Evolutionary conservation across 2,888 invertebrate genomes (phyloP), one percentile per base, ranked within the genome.

Genomic region (Napeogenes inachia): DNA sequence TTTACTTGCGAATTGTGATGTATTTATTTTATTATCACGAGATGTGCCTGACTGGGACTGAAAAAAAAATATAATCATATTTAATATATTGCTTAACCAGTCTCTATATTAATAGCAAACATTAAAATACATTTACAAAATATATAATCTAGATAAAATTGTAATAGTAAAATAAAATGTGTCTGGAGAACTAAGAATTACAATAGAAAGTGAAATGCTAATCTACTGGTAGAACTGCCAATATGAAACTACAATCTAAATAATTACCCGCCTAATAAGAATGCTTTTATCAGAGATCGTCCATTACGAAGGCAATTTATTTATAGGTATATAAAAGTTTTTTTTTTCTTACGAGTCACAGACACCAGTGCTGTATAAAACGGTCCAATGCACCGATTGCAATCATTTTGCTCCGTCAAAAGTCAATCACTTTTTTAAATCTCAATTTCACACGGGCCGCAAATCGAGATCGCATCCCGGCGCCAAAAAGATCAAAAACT

Each of bases 341-440:
- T 70, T 64, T 50, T 12, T 68, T 56, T 54, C 66, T 68, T 65
- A 65, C 21, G 1, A 21, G 21, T 21, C 21, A 71, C 59, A 64
- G 64, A 70, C 60, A 70, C 66, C 61, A 67, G 67, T 66, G 62
- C 68, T 70, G 73, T 74, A 73, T 70, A 73, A 75, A 74, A 69
- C 63, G 10, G 72, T 54, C 62, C 56, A 68, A 59, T 69, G 71
- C 69, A 70, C 63, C 60, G 68, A 68, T 69, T 65, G 66, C 60
- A 64, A 71, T 69, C 71, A 62, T 70, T 71, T 71, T 68, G 57
- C 69, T 42, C 68, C 70, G 69, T 73, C 71, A 72, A 76, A 74
- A 82, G 72, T 72, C 80, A 80, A 85, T 82, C 78, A 76, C 68
- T 77, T 76, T 79, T 81, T 80, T 75, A 75, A 77, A 79, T 78